Conservation (phyloP, 2,113 vertebrate species). For the Rattus norvegicus region GRCr8 NC_086036.1:81980001-81980500, state of each 20-base stretch:
- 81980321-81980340: not conserved
- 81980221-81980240: not conserved
- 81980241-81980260: not conserved
- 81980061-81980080: not conserved
- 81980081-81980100: not conserved
- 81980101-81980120: not conserved
- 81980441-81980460: not conserved
- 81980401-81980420: not conserved
- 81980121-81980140: not conserved
- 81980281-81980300: not conserved
- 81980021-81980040: not conserved
- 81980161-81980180: too few relatives aligned
- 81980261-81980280: not conserved
- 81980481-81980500: not conserved
- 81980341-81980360: not conserved
- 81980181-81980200: too few relatives aligned
- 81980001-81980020: not conserved
- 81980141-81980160: not conserved
- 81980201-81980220: not conserved
- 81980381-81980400: not conserved
- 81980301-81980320: not conserved
- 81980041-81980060: not conserved
- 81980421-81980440: not conserved
- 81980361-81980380: not conserved
- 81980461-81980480: not conserved